These are phyloP conservation scores for Sebastes elongatus DNA, from an alignment of 2,797 vertebrate genomes.

Conservation along the genomic window DNA sequence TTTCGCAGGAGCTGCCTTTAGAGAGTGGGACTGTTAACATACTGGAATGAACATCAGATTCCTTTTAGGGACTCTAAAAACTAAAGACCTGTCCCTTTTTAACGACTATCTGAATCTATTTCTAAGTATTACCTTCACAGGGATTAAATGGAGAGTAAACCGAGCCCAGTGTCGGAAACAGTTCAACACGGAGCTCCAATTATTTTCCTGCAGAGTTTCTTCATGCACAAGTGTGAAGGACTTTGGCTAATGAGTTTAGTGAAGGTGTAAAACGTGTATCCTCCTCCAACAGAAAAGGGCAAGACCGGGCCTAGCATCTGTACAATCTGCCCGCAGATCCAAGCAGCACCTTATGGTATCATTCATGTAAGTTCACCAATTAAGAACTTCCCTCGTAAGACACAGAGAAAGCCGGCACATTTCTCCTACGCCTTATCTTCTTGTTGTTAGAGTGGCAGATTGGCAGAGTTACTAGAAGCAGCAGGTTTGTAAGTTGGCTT, in stretches of 20 bases:
- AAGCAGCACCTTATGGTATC: conserved; percentile 64
- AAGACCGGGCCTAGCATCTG: conserved; percentile 49
- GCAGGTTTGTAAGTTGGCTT: conserved; percentile 75
- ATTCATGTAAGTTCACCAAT: conserved; percentile 71
- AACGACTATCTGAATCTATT: conserved; percentile 44
- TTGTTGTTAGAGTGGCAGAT: conserved; percentile 60
- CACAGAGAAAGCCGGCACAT: conserved; percentile 37
- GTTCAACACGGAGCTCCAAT: conserved; percentile 36
- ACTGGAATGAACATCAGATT: conserved; percentile 71
- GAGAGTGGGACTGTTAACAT: conserved; percentile 60
- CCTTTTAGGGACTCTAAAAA: conserved; percentile 74
- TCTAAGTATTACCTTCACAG: conserved; percentile 41
- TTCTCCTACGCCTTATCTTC: conserved; percentile 49
- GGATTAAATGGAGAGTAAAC: conserved; percentile 35
- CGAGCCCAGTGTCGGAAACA: conserved; percentile 15
- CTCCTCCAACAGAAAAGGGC: conserved; percentile 58
- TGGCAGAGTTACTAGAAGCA: conserved; percentile 70
- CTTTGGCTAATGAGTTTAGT: conserved; percentile 66
- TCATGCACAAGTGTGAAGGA: conserved; percentile 38
- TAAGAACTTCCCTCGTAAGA: conserved; percentile 61
- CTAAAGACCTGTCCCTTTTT: conserved; percentile 37
- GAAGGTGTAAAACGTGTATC: conserved; percentile 51
- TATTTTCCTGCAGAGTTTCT: conserved; percentile 35
- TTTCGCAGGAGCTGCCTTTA: conserved; percentile 47
- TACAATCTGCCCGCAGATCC: conserved; percentile 45